Base-by-base conservation (phyloP, 2,113 vertebrate genomes). In the Hiodon tergisus region DNA sequence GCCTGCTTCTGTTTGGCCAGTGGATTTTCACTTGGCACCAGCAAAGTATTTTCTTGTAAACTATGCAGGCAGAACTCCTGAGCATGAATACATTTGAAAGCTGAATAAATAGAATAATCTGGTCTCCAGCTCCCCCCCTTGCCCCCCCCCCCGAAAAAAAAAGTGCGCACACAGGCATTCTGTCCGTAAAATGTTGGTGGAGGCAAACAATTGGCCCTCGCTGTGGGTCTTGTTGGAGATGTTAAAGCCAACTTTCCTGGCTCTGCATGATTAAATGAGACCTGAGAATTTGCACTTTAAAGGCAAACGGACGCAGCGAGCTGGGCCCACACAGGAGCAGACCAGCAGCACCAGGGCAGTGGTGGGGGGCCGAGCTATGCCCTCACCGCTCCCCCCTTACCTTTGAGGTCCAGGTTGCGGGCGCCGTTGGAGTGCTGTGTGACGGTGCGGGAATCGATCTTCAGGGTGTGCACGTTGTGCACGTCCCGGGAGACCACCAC, bases 351-450 rank as follows among this genome's bases (percentile, higher is more conserved):
- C 2, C 5, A 5, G 16, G 14, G 4, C 13, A 7, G 9, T 46
- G 17, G 16, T 9, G 5, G n/a, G 5, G 11, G 60, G 14, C 14
- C 17, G 63, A 66, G 9, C 3, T 48, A 3, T 4, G 17, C 4
- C 0, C 31, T 31, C 2, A 31, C 31, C 0, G 31, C 31, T 31
- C 31, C 31, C 2, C 16, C 13, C 48, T 80, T 89, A 97, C 95
- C 96, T 91, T 97, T 98, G 80, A 96, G 94, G 85, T 97, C 95
- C 77, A 98, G 93, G 89, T 95, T 96, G 2, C 93, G 92, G 72
- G 93, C 94, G 0, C 95, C 95, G 13, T 95, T 96, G 84, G 94
- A 95, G 92, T 96, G 95, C 91, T 97, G 95, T 0, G 95, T 97
- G 69, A 97, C 95, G 7, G 94, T 95, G 81, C 93, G 93, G 61